Evolutionary conservation across 2,113 vertebrate species (phyloP).

Genomic region (Illadopsis cleaveri): DNA sequence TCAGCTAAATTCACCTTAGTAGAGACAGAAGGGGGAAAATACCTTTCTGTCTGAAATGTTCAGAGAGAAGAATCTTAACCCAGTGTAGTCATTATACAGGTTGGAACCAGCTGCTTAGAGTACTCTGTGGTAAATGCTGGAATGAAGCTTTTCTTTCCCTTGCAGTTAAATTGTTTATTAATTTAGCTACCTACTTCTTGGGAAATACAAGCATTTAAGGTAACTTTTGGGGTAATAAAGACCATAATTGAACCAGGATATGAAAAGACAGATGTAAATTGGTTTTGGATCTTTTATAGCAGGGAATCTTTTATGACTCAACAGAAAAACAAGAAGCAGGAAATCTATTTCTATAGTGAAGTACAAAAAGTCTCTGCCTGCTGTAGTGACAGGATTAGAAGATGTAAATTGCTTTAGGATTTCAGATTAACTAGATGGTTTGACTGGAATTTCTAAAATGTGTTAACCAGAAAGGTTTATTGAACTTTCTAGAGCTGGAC

Average conservation of each 20-base stretch:
- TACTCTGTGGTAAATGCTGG: neutral
- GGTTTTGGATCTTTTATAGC: neutral
- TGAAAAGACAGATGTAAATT: neutral
- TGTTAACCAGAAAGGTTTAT: neutral
- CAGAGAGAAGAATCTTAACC: neutral
- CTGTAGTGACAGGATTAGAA: neutral
- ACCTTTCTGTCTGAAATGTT: neutral
- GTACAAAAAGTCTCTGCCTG: neutral
- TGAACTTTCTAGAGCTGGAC: neutral
- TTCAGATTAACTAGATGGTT: neutral
- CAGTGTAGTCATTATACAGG: neutral
- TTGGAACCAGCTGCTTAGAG: neutral
- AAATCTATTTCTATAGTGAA: neutral
- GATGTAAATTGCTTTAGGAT: neutral
- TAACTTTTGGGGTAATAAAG: neutral
- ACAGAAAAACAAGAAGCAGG: neutral
- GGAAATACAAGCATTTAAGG: neutral
- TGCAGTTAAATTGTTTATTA: neutral
- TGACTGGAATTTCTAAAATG: neutral
- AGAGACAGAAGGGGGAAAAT: neutral
- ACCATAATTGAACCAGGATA: neutral
- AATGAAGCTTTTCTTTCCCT: neutral
- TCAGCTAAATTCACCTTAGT: neutral
- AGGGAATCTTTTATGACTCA: neutral
- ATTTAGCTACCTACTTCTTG: neutral